phyloP scores from a whole-genome alignment of 2,113 vertebrate species.

The Monarcha castaneiventris region DNA sequence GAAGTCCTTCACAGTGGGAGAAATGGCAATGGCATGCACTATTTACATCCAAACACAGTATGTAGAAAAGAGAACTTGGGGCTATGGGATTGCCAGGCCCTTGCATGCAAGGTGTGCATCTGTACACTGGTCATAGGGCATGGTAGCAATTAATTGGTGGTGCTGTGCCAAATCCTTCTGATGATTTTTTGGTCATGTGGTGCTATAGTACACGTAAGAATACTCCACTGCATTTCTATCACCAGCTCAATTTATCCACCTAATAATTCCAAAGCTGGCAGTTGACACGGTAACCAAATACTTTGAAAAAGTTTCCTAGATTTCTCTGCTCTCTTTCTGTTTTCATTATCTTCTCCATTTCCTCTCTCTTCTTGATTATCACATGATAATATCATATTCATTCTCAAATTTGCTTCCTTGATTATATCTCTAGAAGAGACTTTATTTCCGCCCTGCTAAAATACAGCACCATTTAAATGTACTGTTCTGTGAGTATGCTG shows the following conservation, averaged over 20 bases:
- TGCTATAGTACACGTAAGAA: not conserved
- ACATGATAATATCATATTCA: not conserved
- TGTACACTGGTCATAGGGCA: not conserved
- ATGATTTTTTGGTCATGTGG: not conserved
- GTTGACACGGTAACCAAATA: not conserved
- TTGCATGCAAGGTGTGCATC: not conserved
- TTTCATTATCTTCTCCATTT: not conserved
- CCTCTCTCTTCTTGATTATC: not conserved
- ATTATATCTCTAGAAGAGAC: not conserved
- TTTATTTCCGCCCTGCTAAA: not conserved
- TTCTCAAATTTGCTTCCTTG: not conserved
- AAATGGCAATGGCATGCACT: not conserved
- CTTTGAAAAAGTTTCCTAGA: not conserved
- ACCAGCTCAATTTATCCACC: not conserved
- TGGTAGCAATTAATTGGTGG: not conserved
- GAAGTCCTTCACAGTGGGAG: not conserved
- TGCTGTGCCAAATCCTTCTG: not conserved
- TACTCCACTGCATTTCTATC: not conserved
- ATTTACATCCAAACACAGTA: not conserved
- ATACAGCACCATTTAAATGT: not conserved
- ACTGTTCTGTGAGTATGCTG: not conserved
- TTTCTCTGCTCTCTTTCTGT: not conserved
- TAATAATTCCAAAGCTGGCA: not conserved
- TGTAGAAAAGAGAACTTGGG: not conserved
- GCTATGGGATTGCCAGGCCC: not conserved